Conservation (phyloP, 2,797 vertebrate species). For the Sarcophilus harrisii region DNA sequence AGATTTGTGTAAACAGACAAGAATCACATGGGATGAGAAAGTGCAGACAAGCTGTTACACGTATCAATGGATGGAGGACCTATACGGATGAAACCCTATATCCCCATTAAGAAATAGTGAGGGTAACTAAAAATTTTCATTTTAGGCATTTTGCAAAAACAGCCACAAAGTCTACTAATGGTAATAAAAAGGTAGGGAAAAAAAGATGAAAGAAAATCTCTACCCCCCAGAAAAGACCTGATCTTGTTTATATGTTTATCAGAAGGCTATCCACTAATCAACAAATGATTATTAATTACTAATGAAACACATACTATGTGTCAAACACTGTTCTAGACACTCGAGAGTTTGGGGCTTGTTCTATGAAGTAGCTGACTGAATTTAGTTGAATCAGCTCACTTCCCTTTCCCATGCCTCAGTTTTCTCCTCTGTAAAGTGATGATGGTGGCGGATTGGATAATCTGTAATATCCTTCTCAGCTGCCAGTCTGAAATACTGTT, state of each 20-base stretch:
- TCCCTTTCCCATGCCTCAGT: not conserved
- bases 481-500: not conserved
- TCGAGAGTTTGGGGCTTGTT: not conserved
- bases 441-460: no score
- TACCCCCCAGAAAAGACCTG: not conserved
- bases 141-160: not conserved
- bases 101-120: not conserved
- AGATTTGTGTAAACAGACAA: not conserved
- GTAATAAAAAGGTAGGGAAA: not conserved
- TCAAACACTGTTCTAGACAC: not conserved
- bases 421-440: not conserved
- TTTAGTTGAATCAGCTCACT: not conserved
- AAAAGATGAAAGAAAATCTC: not conserved
- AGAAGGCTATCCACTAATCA: not conserved
- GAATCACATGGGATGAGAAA: not conserved
- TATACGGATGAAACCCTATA: not conserved
- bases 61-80: not conserved
- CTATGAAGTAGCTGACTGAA: not conserved
- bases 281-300: not conserved
- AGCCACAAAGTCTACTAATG: not conserved
- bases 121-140: not conserved
- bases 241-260: not conserved
- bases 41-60: not conserved
- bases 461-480: not conserved
- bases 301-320: not conserved